These are phyloP conservation scores for Clusia tigrina DNA, from an alignment of 2,888 invertebrate species.

Conservation along the genomic window DNA sequence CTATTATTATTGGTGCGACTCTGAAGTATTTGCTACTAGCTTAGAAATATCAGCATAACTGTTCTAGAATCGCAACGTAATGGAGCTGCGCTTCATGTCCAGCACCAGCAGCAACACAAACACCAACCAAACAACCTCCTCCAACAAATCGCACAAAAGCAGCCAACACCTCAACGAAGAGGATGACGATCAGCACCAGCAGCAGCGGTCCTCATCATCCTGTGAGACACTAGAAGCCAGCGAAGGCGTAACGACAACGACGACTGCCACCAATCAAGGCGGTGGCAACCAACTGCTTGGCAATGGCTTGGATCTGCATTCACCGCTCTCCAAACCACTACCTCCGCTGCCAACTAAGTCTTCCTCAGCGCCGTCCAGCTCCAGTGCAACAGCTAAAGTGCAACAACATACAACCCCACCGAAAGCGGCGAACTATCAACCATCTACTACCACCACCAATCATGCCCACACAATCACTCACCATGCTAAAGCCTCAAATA, in stretches of 20 bases:
- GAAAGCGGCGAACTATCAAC: slow-evolving; percentile 8
- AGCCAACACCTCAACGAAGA: slow-evolving; percentile 16
- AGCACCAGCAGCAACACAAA: slow-evolving; percentile 30
- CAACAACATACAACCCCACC: slow-evolving; percentile 16
- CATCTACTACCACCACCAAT: slow-evolving; percentile 26
- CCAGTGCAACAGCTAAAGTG: slow-evolving; percentile 29
- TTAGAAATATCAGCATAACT: slow-evolving; percentile 60
- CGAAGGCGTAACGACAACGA: slow-evolving; percentile 42
- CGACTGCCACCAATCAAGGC: slow-evolving; percentile 9
- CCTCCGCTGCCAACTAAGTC: slow-evolving; percentile 55
- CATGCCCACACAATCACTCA: slow-evolving; percentile 7
- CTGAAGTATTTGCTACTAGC: slow-evolving; percentile 47
- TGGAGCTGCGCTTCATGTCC: slow-evolving; percentile 63
- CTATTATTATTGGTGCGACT: slow-evolving; percentile 39
- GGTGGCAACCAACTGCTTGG: not conserved
- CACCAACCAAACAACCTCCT: slow-evolving; percentile 7
- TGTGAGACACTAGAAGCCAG: slow-evolving; percentile 58
- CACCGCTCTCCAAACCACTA: slow-evolving; percentile 52
- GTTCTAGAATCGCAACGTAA: slow-evolving; percentile 64
- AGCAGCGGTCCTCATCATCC: slow-evolving; percentile 52
- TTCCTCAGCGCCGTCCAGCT: slow-evolving; percentile 35
- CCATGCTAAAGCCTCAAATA: not conserved
- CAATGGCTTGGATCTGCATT: slow-evolving; percentile 30
- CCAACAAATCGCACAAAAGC: slow-evolving; percentile 29
- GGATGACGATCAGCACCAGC: slow-evolving; percentile 27